Conservation (phyloP, 2,113 vertebrate genomes). For the Corythoichthys intestinalis region DNA sequence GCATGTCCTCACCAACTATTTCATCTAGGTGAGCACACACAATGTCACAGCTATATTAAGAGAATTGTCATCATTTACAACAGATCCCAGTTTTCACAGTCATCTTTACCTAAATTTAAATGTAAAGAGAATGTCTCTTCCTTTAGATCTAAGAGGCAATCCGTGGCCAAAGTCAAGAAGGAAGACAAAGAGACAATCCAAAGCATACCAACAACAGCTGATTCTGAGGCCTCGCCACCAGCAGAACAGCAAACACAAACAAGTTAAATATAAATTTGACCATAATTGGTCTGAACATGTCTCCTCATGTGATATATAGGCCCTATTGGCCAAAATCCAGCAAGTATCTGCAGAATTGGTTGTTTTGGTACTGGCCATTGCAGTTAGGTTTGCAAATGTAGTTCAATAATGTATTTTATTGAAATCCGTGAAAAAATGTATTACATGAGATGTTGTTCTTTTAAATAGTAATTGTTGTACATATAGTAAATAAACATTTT, state of each 20-base stretch:
- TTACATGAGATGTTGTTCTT: background rate
- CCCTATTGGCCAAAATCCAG: too few species aligned
- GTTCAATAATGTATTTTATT: too few species aligned
- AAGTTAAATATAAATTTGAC: background rate
- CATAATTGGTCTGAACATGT: background rate
- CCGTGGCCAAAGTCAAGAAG: constrained; percentile 8
- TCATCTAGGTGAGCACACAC: constrained; percentile 30
- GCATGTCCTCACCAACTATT: constrained; percentile 68
- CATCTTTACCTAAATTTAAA: background rate
- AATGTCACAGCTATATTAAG: background rate
- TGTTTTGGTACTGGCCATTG: too few species aligned
- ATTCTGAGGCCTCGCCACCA: background rate
- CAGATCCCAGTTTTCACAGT: too few species aligned
- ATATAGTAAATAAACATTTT: background rate
- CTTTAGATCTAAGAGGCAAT: constrained; percentile 23
- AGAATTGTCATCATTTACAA: too few species aligned
- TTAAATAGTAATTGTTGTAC: background rate
- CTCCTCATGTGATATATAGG: too few species aligned
- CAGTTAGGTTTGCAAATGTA: too few species aligned
- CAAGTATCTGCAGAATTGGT: too few species aligned
- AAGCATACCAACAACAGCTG: background rate
- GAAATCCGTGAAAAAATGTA: background rate
- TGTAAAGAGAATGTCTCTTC: constrained; percentile 12
- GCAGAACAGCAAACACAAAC: background rate
- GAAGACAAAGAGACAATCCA: constrained; percentile 5